Evolutionary conservation across 2,113 vertebrate genomes (phyloP).

Genomic region (Pipa parva): DNA sequence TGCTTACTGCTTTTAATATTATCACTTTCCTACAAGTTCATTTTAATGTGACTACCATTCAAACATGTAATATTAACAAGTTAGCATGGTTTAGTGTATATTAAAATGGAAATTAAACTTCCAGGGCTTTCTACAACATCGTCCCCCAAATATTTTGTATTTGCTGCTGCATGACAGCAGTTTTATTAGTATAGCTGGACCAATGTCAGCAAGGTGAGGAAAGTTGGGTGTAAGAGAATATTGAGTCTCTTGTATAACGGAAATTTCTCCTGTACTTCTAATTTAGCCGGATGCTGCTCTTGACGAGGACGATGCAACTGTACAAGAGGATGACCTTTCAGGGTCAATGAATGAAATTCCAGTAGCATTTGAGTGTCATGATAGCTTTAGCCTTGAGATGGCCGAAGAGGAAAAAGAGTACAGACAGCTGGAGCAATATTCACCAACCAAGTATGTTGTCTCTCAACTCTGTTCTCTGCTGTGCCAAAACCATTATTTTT

Average conservation of each 20-base stretch:
- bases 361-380: slow-evolving; percentile 69
- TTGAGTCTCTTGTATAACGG: not conserved
- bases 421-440: slow-evolving; percentile 67
- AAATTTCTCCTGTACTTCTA: slow-evolving; percentile 21
- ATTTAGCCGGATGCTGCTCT: slow-evolving; percentile 60
- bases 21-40: too few species aligned
- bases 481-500: too few species aligned
- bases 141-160: not conserved
- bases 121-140: too few species aligned
- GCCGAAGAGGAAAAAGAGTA: slow-evolving; percentile 71
- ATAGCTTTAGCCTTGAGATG: slow-evolving; percentile 73
- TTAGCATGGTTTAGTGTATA: too few species aligned
- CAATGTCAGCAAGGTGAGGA: not conserved
- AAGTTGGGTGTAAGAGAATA: not conserved
- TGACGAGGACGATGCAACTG: slow-evolving; percentile 69
- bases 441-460: slow-evolving; percentile 71
- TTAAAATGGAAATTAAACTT: too few species aligned
- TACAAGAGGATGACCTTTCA: slow-evolving; percentile 75
- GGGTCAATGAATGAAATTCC: slow-evolving; percentile 77
- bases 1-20: too few species aligned
- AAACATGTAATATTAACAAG: too few species aligned
- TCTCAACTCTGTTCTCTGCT: not conserved
- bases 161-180: not conserved
- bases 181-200: not conserved
- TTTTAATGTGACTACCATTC: too few species aligned